A percentile compares a stretch with the other conserved stretches of the same genome.
Conservation (phyloP, 30 jellyfish, hydroid and myxozoan genomes). For the Hydractinia symbiolongicarpus region DNA sequence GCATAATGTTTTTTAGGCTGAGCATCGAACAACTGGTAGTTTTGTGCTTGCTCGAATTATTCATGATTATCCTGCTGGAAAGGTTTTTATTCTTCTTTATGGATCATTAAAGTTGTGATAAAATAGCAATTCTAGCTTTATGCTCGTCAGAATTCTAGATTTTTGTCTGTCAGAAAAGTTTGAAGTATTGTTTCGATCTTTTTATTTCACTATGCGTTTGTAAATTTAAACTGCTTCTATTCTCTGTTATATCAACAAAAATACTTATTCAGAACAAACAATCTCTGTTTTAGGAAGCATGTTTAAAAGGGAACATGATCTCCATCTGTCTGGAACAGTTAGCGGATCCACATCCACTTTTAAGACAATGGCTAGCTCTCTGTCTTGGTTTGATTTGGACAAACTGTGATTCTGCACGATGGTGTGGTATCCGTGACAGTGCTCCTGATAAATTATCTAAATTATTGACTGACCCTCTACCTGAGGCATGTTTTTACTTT, state of each 20-base stretch:
- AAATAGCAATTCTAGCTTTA: too few species aligned
- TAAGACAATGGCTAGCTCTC: constrained; percentile 95
- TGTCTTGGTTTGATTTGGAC: constrained; percentile 94
- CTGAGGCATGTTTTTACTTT: constrained; percentile 53
- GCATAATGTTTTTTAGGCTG: constrained; percentile 52
- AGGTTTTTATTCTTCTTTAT: constrained; percentile 26
- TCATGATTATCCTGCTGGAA: constrained; percentile 90
- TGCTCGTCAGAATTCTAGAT: not conserved
- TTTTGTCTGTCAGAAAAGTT: not conserved
- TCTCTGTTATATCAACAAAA: too few species aligned
- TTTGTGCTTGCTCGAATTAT: constrained; percentile 87
- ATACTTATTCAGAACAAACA: not conserved
- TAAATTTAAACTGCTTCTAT: not conserved
- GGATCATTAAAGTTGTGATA: too few species aligned
- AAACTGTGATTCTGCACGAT: constrained; percentile 91
- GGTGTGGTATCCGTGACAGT: constrained; percentile 99
- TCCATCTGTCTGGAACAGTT: constrained; percentile 93
- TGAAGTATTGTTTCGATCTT: not conserved
- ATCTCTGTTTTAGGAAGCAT: constrained; percentile 54
- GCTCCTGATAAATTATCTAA: constrained; percentile 96
- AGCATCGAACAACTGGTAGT: constrained; percentile 89
- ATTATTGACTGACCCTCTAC: constrained; percentile 78
- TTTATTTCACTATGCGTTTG: not conserved
- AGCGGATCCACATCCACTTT: constrained; percentile 87
- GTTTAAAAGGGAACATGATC: constrained; percentile 94